Base-by-base conservation (phyloP, 2,113 vertebrate species). In the Salvelinus namaycush region DNA sequence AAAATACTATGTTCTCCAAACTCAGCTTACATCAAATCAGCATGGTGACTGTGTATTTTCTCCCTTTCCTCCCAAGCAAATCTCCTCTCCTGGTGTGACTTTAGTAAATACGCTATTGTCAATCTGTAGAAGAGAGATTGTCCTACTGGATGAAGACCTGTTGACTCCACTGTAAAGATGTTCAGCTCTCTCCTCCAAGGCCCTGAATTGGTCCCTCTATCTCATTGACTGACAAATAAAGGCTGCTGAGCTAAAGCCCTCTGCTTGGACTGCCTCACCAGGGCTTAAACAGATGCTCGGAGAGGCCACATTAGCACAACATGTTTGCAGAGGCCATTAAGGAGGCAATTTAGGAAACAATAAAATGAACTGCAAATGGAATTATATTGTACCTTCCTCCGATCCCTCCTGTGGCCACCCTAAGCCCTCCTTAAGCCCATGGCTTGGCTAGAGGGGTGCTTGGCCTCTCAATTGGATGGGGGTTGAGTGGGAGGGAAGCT, bases 331-430 rank as follows among this genome's bases (percentile, higher is more conserved):
- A 92, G 88, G 79, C 64, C 79, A 85, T 89, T 93, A 86, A 90
- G 70, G 62, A 72, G 85, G 80, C 76, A 86, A 89, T 93, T 90
- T 90, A 92, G 89, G 88, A 92, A 93, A 93, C 87, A 92, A 93
- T 91, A 84, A 92, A 85, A 86, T 85, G 73, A 92, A 89, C 84
- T 90, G 85, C 87, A 91, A 92, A 92, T 90, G 87, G 85, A 91
- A 90, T 90, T 89, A 89, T 81, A 88, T 87, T 92, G 86, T 87
- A 85, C 81, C 82, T 74, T 75, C 75, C 14, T 60, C 6, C 54
- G 6, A 80, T 81, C 72, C 79, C 83, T 84, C 81, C 77, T 88
- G 83, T 86, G 79, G 73, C 76, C 75, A 64, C 81, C 84, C 68
- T 70, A 48, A 70, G 68, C 39, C 68, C 54, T 29, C 57, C 54